Percentiles rank a stretch among this genome's conserved stretches.
phyloP scores from a whole-genome alignment of 2,113 vertebrate species.

The Clarias batrachus region DNA sequence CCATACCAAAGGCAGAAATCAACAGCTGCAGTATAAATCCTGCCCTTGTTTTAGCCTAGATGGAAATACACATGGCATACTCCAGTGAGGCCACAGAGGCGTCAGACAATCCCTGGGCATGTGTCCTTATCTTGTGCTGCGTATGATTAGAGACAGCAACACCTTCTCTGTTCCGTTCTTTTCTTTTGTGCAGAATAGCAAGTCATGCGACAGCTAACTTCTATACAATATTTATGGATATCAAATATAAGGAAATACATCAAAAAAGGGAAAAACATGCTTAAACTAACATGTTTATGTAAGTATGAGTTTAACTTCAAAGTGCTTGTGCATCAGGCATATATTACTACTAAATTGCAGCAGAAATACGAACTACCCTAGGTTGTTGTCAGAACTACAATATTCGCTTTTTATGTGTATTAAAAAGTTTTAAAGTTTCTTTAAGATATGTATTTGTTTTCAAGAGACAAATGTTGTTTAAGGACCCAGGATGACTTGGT shows the following conservation, averaged over 20 bases:
- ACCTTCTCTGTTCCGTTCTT: conserved; percentile 17
- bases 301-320: conserved; percentile 30
- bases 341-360: neutral
- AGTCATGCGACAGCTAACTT: conserved; percentile 35
- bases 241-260: conserved; percentile 13
- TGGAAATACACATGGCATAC: conserved; percentile 44
- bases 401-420: neutral
- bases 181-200: conserved; percentile 21
- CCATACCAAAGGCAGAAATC: conserved; percentile 14
- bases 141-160: conserved; percentile 34
- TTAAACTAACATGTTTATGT: conserved; percentile 47
- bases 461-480: neutral
- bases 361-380: neutral
- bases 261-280: neutral
- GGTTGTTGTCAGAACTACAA: neutral
- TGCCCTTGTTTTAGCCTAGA: conserved; percentile 55
- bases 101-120: conserved; percentile 35
- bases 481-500: neutral
- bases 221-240: conserved; percentile 25
- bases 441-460: neutral
- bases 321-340: neutral
- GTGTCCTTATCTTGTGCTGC: conserved; percentile 19
- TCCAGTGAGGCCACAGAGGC: conserved; percentile 39
- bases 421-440: neutral
- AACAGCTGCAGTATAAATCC: conserved; percentile 61